Percentiles rank a stretch among this genome's conserved stretches.
phyloP scores from a whole-genome alignment of 2,113 vertebrate species.

The Campylomormyrus tamandua region DNA sequence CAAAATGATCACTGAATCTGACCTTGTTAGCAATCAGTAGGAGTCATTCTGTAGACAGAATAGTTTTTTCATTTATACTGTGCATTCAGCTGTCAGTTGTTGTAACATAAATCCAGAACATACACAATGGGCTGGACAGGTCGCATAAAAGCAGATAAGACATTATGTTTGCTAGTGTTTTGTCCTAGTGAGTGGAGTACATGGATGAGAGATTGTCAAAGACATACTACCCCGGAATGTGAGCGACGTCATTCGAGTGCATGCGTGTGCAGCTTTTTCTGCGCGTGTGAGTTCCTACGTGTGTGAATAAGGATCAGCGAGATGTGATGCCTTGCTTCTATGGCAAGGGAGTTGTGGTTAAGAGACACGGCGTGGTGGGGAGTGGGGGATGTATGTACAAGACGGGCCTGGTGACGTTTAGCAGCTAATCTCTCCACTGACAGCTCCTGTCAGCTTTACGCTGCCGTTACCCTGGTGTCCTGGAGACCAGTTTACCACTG shows the following conservation, averaged over 20 bases:
- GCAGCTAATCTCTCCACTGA: constrained; percentile 40
- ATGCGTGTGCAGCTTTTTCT: not conserved
- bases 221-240: constrained; percentile 17
- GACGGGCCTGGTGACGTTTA: constrained; percentile 30
- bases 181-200: not conserved
- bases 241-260: constrained; percentile 16
- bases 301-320: not conserved
- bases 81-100: not conserved
- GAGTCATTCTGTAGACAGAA: not conserved
- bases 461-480: constrained; percentile 25
- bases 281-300: not conserved
- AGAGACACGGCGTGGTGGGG: not conserved
- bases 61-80: not conserved
- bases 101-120: not conserved
- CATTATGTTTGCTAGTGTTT: not conserved
- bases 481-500: constrained; percentile 21
- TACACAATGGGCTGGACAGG: not conserved
- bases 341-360: not conserved
- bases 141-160: not conserved
- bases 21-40: not conserved
- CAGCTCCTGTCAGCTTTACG: constrained; percentile 41
- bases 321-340: not conserved
- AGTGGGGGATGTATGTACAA: constrained; percentile 20
- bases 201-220: not conserved
- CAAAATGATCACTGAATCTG: not conserved